These are phyloP conservation scores for Xenotilapia leptura DNA, from an alignment of 2,113 vertebrate genomes.

Conservation along the genomic window DNA sequence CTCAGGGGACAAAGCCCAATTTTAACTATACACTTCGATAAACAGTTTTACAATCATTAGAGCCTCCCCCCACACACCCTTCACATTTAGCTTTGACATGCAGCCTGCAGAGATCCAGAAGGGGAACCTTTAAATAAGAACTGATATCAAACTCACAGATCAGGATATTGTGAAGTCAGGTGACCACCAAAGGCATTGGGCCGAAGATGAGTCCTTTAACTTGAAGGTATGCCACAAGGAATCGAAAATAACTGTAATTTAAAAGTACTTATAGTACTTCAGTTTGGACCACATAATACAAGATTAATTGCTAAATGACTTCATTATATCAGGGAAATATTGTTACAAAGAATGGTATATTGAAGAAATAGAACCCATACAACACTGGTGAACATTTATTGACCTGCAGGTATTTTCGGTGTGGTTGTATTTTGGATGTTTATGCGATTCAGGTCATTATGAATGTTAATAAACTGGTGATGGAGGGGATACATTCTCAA, in stretches of 20 bases:
- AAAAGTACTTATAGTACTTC: not conserved
- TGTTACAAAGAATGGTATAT: not conserved
- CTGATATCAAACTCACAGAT: not conserved
- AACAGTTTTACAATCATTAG: not conserved
- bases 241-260: not conserved
- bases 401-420: not conserved
- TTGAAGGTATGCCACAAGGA: not conserved
- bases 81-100: not conserved
- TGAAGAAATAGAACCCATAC: not conserved
- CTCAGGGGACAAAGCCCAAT: not conserved
- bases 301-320: not conserved
- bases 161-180: not conserved
- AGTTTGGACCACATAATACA: not conserved
- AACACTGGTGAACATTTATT: not conserved
- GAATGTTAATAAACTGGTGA: not conserved
- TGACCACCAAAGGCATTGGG: not conserved
- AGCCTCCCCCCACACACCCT: not conserved
- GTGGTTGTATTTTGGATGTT: not conserved
- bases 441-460: not conserved
- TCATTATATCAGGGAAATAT: not conserved
- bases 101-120: not conserved
- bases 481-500: not conserved
- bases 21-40: not conserved
- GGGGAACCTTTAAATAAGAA: not conserved
- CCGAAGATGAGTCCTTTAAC: not conserved